phyloP scores from a whole-genome alignment of 2,888 invertebrate species.

The Carcina quercana region DNA sequence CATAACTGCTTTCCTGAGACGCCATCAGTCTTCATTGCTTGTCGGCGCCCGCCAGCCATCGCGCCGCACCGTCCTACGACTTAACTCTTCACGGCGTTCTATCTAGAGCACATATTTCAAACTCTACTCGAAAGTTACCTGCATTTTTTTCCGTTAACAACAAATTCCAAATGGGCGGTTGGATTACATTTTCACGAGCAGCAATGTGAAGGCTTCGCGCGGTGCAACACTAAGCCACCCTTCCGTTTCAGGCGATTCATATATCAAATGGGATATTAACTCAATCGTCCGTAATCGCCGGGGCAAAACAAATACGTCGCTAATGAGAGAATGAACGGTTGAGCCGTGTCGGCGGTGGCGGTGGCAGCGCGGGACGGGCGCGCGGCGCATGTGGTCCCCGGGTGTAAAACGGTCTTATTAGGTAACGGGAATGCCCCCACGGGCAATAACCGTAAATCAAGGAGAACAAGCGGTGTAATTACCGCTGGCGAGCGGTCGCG shows the following conservation, averaged over 20 bases:
- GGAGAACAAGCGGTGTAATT: slow-evolving; percentile 76
- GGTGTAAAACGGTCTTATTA: slow-evolving; percentile 73
- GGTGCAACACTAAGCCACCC: slow-evolving; percentile 35
- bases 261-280: slow-evolving; percentile 63
- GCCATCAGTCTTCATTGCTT: slow-evolving; percentile 75
- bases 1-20: slow-evolving; percentile 70
- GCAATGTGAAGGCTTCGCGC: slow-evolving; percentile 33
- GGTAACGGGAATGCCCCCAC: slow-evolving; percentile 72
- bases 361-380: slow-evolving; percentile 21
- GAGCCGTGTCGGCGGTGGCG: slow-evolving; percentile 35
- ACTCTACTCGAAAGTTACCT: slow-evolving; percentile 31
- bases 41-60: slow-evolving; percentile 64
- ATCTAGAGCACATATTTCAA: slow-evolving; percentile 51
- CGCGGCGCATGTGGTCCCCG: slow-evolving; percentile 67
- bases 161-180: slow-evolving; percentile 2
- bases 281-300: slow-evolving; percentile 60
- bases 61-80: slow-evolving; percentile 40
- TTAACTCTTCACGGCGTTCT: slow-evolving; percentile 58
- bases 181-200: slow-evolving; percentile 23
- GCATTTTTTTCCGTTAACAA: slow-evolving; percentile 27
- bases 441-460: slow-evolving; percentile 76
- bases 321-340: slow-evolving; percentile 67
- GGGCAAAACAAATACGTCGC: slow-evolving; percentile 64
- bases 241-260: slow-evolving; percentile 48
- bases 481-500: slow-evolving; percentile 69